Base-by-base conservation (phyloP, 2,888 invertebrate species). In the Chloromyia formosa region DNA sequence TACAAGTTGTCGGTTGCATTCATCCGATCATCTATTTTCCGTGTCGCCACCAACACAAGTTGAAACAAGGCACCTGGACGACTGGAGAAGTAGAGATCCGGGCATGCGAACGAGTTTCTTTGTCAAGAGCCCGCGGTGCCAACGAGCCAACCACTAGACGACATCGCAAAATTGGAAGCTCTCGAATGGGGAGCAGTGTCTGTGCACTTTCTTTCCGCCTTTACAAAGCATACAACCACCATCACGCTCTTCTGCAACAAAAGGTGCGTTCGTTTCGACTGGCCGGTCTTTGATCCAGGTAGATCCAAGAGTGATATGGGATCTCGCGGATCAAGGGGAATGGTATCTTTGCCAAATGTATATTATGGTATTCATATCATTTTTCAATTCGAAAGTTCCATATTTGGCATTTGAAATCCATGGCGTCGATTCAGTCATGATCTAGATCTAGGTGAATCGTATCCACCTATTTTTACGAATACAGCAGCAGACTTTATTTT, bases 51-150 rank as follows among this genome's bases (percentile, higher is more conserved):
- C 27, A 35, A 35, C 3, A 35, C 27, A 35, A 35, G 27, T 35
- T 35, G 3, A 35, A 35, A 35, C 27, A 7, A 35, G 7, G 27
- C 27, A 35, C 27, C 27, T 7, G 27, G 27, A 27, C 10, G 16
- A 62, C 62, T 62, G 35, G 40, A 9, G 23, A n/a, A 35, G 40
- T 14, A 7, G 40, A 45, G 42, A 61, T 2, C 5, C 18, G 42
- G 64, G 22, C 12, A 12, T 23, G 68, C 49, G 53, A 40, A 53
- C 35, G 14, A 54, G 71, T 71, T 56, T 71, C 71, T 71, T 71
- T 56, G 71, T 56, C 22, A 1, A 22, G 27, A 23, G 14, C 9
- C 16, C 3, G 56, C 40, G 16, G 68, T 18, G 62, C 7, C 22
- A 5, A 45, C 2, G 27, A 35, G 27, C 27, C 27, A 35, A 49